Base-by-base conservation (phyloP, 2,797 vertebrate species). In the Discoglossus pictus region DNA sequence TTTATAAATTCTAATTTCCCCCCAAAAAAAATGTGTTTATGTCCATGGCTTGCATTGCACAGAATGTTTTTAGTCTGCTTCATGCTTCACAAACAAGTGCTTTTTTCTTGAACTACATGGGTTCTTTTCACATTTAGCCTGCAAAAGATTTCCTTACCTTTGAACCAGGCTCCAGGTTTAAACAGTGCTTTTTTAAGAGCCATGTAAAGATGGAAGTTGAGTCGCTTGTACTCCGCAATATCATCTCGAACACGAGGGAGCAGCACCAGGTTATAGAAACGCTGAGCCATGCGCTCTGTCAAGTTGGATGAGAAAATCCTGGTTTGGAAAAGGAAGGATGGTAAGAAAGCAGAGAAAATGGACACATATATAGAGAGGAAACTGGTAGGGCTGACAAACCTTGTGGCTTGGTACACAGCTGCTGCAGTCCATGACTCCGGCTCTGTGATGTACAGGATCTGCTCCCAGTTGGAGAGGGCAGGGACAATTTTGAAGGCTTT, bases 401-500 rank as follows among this genome's bases (percentile, higher is more conserved):
- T 91, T 2, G 97, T 99, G 71, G 96, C 96, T 59, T 99, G 97
- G 78, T 96, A 99, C 94, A 98, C 95, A 36, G 96, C 94, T 16
- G 95, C 97, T 2, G 97, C 97, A 0, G 92, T 96, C 97, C 97
- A 99, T 0, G 84, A 78, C 81, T 98, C 95, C 0, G 97, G 97
- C 54, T 97, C 94, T 0, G 96, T 98, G 80, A 99, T 76, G 73
- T 98, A 99, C 23, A 99, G 91, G 63, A 99, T 88, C 82, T 99
- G 97, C 76, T 99, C 97, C 97, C 97, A 99, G 83, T 99, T 99
- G 73, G 95, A 92, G 46, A 99, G 85, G 0, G 96, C 93, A 4
- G 97, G 97, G 55, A 99, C 93, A 72, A 99, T 95, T 83, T 99
- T 99, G 79, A 99, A 99, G 0, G 97, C 97, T 75, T 99, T 99